Evolutionary conservation across 30 jellyfish, hydroid and myxozoan genomes (phyloP).

Genomic region (Aurelia sp.): DNA sequence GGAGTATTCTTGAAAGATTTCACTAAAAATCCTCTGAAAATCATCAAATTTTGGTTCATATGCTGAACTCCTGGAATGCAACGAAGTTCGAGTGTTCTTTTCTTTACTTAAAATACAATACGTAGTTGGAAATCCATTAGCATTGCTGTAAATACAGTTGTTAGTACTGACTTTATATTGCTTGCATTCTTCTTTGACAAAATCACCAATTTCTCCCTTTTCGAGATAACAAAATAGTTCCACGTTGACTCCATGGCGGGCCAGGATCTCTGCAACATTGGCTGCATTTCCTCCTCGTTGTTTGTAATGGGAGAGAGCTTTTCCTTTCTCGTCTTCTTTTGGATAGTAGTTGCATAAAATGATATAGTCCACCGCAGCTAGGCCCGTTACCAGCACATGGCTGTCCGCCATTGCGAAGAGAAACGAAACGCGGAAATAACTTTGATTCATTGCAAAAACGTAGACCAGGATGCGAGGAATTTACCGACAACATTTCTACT

Average conservation of each 20-base stretch:
- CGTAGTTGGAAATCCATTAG: slow-evolving; percentile 62
- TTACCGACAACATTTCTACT: too few relatives aligned
- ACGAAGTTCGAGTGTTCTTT: slow-evolving; percentile 62
- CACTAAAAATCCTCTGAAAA: slow-evolving; percentile 7
- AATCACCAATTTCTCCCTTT: slow-evolving; percentile 18
- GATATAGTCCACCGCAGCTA: too few relatives aligned
- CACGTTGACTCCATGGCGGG: slow-evolving; percentile 49
- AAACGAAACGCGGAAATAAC: too few relatives aligned
- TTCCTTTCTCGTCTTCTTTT: slow-evolving; percentile 66
- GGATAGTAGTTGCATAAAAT: slow-evolving; percentile 55
- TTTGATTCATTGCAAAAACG: too few relatives aligned
- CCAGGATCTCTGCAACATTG: slow-evolving; percentile 64
- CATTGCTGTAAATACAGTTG: slow-evolving; percentile 22
- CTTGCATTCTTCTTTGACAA: slow-evolving; percentile 58
- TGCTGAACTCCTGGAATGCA: slow-evolving; percentile 45
- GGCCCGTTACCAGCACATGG: too few relatives aligned
- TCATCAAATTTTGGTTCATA: slow-evolving; percentile 55
- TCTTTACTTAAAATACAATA: slow-evolving; percentile 48
- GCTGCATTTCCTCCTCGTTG: slow-evolving; percentile 89
- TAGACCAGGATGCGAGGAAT: too few relatives aligned
- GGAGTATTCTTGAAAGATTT: slow-evolving; percentile 8
- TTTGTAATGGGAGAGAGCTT: slow-evolving; percentile 56
- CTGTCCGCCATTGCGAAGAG: too few relatives aligned
- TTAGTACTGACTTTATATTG: neutral
- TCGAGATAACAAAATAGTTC: slow-evolving; percentile 51